Evolutionary conservation across 1,140 invertebrate genomes (phyloP).

Genomic region (Tetramorium alpestre): DNA sequence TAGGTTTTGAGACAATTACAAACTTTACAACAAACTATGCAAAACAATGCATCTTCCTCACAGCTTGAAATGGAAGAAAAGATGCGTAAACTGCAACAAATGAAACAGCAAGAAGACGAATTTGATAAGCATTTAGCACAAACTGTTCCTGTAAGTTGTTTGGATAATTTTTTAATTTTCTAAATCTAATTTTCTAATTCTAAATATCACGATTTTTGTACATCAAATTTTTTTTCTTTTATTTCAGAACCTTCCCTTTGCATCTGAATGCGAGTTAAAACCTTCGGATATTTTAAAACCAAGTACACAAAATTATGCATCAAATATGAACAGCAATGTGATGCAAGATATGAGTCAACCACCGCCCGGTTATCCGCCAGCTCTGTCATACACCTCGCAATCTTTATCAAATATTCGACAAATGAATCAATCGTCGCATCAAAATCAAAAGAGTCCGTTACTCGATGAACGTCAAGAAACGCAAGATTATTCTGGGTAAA

Average conservation of each 20-base stretch:
- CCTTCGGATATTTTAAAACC: constrained; percentile 84
- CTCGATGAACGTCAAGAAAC: constrained; percentile 79
- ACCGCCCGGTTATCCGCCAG: constrained; percentile 86
- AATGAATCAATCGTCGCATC: constrained; percentile 73
- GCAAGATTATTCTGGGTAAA: constrained; percentile 74
- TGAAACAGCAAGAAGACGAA: constrained; percentile 92
- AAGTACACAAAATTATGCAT: constrained; percentile 78
- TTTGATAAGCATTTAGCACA: constrained; percentile 92
- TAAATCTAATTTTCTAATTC: neutral
- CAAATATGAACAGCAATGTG: constrained; percentile 79
- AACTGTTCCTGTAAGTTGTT: constrained; percentile 87
- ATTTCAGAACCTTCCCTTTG: constrained; percentile 88
- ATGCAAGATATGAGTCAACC: constrained; percentile 87
- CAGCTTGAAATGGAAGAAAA: constrained; percentile 90
- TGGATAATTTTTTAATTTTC: neutral
- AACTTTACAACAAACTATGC: constrained; percentile 87
- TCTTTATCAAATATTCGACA: constrained; percentile 77
- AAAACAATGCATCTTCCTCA: constrained; percentile 80
- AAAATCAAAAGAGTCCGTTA: constrained; percentile 82
- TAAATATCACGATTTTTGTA: neutral
- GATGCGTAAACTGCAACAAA: constrained; percentile 89
- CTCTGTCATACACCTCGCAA: constrained; percentile 82
- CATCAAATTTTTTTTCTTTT: constrained; percentile 8
- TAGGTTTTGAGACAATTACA: constrained; percentile 90
- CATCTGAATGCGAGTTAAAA: constrained; percentile 89